Percentiles rank a stretch among this genome's conserved stretches.
Evolutionary conservation across 2,797 vertebrate genomes (phyloP).

Genomic region (Macropus fuliginosus): DNA sequence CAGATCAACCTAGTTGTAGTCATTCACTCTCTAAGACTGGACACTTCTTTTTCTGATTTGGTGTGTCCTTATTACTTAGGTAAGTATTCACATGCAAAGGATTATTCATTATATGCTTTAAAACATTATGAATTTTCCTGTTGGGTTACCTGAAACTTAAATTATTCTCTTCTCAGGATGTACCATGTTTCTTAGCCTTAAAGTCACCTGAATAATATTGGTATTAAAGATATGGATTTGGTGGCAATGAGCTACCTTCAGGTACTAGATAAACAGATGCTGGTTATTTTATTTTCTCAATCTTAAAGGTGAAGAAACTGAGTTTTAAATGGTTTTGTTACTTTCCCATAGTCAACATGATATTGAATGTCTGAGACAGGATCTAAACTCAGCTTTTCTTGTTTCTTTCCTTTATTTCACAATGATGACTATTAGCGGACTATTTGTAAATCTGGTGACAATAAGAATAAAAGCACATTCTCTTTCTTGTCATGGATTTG

Average conservation of each 20-base stretch:
- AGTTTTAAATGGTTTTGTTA: background rate
- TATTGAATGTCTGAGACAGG: background rate
- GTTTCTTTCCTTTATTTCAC: background rate
- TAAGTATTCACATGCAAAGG: background rate
- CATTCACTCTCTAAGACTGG: background rate
- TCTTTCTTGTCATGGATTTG: too few species aligned
- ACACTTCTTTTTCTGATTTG: background rate
- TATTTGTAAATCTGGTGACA: too few species aligned
- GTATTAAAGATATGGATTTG: background rate
- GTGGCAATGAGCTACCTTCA: background rate
- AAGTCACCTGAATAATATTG: background rate
- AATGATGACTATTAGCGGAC: background rate
- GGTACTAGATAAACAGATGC: background rate
- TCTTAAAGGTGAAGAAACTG: background rate
- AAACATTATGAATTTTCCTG: background rate
- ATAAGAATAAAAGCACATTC: too few species aligned
- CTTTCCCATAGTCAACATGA: background rate
- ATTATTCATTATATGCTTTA: background rate
- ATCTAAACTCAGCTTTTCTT: background rate
- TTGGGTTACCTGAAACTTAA: background rate
- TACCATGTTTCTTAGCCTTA: background rate
- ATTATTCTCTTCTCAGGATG: background rate
- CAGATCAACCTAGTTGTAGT: background rate
- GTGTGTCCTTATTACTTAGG: background rate
- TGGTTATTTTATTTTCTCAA: background rate